phyloP scores from a whole-genome alignment of 2,797 vertebrate genomes.

The Labroides dimidiatus region DNA sequence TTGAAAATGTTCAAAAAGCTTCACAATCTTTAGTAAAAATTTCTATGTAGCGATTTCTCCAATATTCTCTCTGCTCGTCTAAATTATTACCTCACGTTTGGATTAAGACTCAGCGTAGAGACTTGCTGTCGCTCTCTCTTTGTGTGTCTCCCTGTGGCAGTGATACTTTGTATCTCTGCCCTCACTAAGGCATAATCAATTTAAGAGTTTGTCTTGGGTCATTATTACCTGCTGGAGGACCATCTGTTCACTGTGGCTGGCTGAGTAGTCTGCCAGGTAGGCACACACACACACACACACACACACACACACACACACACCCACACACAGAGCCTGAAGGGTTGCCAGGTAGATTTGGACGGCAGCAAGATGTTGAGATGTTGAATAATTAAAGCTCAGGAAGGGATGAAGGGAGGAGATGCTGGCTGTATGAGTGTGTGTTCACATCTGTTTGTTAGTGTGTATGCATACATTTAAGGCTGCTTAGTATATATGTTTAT shows the following conservation, averaged over 20 bases:
- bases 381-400: conserved; percentile 6
- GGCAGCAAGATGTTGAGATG: conserved; percentile 54
- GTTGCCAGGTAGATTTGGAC: conserved; percentile 75
- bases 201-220: conserved; percentile 85
- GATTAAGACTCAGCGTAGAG: background rate
- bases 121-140: background rate
- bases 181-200: conserved; percentile 82
- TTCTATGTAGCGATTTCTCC: background rate
- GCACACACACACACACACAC: conserved; percentile 8
- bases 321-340: conserved; percentile 53
- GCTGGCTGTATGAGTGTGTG: background rate
- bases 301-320: background rate
- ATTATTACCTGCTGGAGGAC: conserved; percentile 91
- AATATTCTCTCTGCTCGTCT: background rate
- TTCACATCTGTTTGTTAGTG: background rate
- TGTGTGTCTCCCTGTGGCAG: conserved; percentile 32
- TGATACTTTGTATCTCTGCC: conserved; percentile 73
- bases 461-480: background rate
- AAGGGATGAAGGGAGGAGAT: background rate
- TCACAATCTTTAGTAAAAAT: background rate
- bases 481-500: background rate
- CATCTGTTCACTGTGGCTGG: conserved; percentile 86
- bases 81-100: conserved; percentile 22
- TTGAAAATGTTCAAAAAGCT: background rate
- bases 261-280: conserved; percentile 16